A percentile compares a stretch with the other conserved stretches of the same genome.
Evolutionary conservation across 1,140 invertebrate genomes (phyloP).

Genomic region (Drosophila quadrilineata): DNA sequence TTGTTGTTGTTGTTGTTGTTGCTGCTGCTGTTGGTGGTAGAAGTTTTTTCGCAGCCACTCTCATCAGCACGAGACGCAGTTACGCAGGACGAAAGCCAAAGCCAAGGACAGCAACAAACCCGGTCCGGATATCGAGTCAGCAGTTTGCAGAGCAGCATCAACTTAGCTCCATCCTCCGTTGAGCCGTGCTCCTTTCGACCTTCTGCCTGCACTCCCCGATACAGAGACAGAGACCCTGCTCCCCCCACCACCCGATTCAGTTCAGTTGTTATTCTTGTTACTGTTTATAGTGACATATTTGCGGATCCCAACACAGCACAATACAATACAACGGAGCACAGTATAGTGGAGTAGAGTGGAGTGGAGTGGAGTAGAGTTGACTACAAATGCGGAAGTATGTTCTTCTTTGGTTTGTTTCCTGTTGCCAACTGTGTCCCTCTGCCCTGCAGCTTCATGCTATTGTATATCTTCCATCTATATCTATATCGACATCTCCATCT

Average conservation of each 20-base stretch:
- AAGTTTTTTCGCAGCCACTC: constrained; percentile 45
- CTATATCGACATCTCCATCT: too few relatives aligned
- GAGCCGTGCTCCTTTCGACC: constrained; percentile 16
- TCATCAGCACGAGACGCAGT: constrained; percentile 9
- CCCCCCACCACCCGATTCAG: background rate
- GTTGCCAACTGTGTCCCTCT: constrained; percentile 22
- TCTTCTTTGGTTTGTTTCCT: constrained; percentile 65
- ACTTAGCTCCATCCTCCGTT: background rate
- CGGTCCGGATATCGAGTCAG: constrained; percentile 62
- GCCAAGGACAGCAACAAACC: too few relatives aligned
- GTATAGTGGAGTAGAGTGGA: too few relatives aligned
- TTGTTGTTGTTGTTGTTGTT: too few relatives aligned
- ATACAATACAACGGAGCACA: too few relatives aligned
- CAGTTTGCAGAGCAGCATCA: constrained; percentile 26
- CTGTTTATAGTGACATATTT: constrained; percentile 70
- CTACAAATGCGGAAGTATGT: constrained; percentile 62
- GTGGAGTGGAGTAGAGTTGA: too few relatives aligned
- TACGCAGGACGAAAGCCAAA: background rate
- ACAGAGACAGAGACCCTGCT: too few relatives aligned
- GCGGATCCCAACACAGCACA: constrained; percentile 29
- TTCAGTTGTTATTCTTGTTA: constrained; percentile 30
- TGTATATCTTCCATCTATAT: constrained; percentile 6
- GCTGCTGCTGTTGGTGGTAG: constrained; percentile 15
- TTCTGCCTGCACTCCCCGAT: too few relatives aligned
- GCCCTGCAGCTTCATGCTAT: constrained; percentile 17